These are phyloP conservation scores for Ceryle rudis DNA, from an alignment of 2,797 vertebrate genomes.

Conservation along the genomic window DNA sequence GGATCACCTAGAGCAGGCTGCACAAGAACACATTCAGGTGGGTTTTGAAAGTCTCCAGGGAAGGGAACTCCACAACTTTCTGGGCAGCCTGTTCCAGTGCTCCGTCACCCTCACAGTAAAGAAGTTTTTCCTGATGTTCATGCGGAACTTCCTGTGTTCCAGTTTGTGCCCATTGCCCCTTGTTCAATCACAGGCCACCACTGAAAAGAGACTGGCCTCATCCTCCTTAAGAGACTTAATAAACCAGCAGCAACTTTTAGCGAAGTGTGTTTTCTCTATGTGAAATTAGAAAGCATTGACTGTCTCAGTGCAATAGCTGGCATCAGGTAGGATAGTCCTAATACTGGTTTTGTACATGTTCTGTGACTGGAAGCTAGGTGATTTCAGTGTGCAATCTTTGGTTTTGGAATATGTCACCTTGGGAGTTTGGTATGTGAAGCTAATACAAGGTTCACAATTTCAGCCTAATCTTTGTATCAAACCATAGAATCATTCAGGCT, in stretches of 20 bases:
- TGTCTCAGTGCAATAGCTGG: neutral
- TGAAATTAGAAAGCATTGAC: neutral
- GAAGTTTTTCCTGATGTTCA: no score
- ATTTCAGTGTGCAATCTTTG: neutral
- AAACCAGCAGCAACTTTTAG: neutral
- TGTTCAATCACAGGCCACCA: no score
- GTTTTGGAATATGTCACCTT: neutral
- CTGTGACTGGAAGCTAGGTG: neutral
- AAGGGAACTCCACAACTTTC: no score
- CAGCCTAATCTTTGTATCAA: neutral
- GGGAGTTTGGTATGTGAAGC: neutral
- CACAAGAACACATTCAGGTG: no score
- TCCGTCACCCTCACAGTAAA: no score
- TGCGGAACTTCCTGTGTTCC: neutral
- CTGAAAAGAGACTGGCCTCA: no score
- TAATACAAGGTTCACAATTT: neutral
- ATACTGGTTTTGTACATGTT: neutral
- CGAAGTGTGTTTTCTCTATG: neutral
- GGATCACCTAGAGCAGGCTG: no score
- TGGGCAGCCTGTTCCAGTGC: no score
- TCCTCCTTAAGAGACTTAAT: neutral
- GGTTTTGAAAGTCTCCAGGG: no score
- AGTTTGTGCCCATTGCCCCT: neutral
- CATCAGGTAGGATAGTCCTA: neutral
- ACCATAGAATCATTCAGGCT: neutral